These are phyloP conservation scores for Ceyx cyanopectus DNA, from an alignment of 2,113 vertebrate species.

Conservation along the genomic window DNA sequence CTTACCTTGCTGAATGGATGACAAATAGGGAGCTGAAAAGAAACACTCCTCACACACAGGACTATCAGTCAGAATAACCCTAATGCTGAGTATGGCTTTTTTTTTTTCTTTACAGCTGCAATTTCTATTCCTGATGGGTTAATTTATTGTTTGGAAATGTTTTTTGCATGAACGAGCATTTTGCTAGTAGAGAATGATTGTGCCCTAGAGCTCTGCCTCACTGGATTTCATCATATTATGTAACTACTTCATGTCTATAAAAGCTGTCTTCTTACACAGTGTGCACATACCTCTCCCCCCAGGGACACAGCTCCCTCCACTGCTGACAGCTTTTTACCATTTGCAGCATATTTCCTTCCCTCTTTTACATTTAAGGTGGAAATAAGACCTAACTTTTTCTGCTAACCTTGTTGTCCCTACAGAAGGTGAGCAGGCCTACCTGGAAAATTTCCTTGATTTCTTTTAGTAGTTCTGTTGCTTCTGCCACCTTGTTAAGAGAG, in stretches of 20 bases:
- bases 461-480: neutral
- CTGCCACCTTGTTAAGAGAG: neutral
- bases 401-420: neutral
- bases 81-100: neutral
- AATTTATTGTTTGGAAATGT: conserved; percentile 18
- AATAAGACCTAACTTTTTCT: neutral
- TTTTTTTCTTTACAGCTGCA: neutral
- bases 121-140: conserved; percentile 26
- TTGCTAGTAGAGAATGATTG: conserved; percentile 46
- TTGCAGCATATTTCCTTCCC: neutral
- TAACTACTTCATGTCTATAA: conserved; percentile 35
- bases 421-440: neutral
- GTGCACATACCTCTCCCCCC: neutral
- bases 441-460: neutral
- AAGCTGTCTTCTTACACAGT: neutral
- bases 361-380: neutral
- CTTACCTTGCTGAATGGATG: neutral
- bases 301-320: neutral
- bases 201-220: conserved; percentile 56
- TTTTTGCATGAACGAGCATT: conserved; percentile 43
- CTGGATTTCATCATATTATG: conserved; percentile 60
- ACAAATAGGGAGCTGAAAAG: neutral
- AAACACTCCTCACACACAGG: neutral
- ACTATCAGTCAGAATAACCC: neutral
- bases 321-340: neutral